A percentile compares a stretch with the other conserved stretches of the same genome.
phyloP scores from a whole-genome alignment of 2,797 vertebrate genomes.

The Rhabdophis nuchalis region DNA sequence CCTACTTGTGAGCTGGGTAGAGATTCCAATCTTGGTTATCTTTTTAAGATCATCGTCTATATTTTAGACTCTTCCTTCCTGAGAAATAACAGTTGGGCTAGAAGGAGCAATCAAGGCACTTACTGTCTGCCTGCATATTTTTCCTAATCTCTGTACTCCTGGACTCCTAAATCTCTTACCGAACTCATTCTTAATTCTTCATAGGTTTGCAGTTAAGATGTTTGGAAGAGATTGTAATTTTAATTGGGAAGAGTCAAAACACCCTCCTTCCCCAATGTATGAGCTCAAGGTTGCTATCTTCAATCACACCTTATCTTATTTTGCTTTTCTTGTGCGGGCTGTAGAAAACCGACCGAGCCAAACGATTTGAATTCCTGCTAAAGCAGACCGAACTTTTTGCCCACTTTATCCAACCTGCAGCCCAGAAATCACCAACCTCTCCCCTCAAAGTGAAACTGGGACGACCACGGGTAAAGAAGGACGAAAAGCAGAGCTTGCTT shows the following conservation, averaged over 20 bases:
- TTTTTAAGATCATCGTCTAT: neutral
- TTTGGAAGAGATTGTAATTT: neutral
- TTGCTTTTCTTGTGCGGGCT: conserved; percentile 54
- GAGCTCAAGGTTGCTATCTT: neutral
- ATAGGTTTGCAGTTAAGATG: neutral
- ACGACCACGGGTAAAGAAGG: conserved; percentile 78
- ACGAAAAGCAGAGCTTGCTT: conserved; percentile 83
- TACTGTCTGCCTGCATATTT: neutral
- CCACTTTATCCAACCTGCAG: conserved; percentile 85
- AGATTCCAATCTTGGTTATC: neutral
- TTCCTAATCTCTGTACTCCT: neutral
- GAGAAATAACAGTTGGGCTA: neutral
- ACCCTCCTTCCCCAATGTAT: too few species aligned
- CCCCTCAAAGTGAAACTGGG: conserved; percentile 82
- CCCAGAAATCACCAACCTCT: conserved; percentile 83
- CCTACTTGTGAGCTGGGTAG: neutral
- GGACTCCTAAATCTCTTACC: neutral
- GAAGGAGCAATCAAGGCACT: neutral
- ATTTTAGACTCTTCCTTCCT: neutral
- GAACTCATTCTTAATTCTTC: neutral
- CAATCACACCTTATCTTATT: neutral
- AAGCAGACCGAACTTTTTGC: conserved; percentile 89
- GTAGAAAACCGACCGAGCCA: conserved; percentile 83
- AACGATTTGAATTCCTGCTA: conserved; percentile 86
- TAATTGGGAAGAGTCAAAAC: neutral